phyloP scores from a whole-genome alignment of 2,797 vertebrate genomes.

The Megalops cyprinoides region DNA sequence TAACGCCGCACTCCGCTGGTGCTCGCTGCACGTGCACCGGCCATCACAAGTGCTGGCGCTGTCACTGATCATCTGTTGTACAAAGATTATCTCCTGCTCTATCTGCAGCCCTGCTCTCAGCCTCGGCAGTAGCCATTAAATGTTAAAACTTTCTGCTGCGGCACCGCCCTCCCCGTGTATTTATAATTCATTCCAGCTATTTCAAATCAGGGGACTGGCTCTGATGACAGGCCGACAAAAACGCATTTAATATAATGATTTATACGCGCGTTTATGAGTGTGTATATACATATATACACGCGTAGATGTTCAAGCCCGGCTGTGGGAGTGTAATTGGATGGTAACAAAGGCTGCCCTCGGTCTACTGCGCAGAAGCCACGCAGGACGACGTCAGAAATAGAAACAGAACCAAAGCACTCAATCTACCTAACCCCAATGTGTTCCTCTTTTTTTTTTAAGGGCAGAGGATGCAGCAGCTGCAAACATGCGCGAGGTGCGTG shows the following conservation, averaged over 20 bases:
- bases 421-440: conserved; percentile 11
- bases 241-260: background rate
- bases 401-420: background rate
- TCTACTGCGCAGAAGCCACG: background rate
- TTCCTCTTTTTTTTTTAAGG: background rate
- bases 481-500: no score
- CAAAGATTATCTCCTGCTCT: conserved; percentile 41
- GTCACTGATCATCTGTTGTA: conserved; percentile 35
- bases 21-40: background rate
- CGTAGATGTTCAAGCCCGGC: background rate
- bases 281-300: background rate
- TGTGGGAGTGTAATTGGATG: no score
- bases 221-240: conserved; percentile 28
- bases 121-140: conserved; percentile 49
- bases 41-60: background rate
- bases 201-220: conserved; percentile 40
- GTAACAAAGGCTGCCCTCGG: background rate
- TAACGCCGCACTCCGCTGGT: background rate
- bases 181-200: conserved; percentile 51
- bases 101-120: conserved; percentile 33
- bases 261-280: background rate
- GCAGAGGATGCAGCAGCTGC: background rate
- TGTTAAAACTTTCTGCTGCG: conserved; percentile 61
- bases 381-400: background rate
- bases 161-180: conserved; percentile 53